Percentiles rank a stretch among this genome's conserved stretches.
These are phyloP conservation scores for Actinia tenebrosa DNA, from an alignment of 64 coral and sea anemone genomes.

Conservation along the genomic window DNA sequence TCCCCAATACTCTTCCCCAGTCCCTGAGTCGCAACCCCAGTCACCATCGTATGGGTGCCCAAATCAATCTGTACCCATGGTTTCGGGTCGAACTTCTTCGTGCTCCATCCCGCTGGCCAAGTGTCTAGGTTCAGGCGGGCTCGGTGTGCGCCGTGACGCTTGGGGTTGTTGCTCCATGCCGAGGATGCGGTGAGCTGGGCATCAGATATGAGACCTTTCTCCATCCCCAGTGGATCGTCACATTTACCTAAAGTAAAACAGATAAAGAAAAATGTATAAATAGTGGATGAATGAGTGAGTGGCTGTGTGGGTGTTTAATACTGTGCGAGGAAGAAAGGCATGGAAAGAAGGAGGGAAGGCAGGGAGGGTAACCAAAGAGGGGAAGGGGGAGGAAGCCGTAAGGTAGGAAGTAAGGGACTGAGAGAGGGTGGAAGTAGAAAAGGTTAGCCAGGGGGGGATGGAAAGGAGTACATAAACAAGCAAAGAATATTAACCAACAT, in stretches of 20 bases:
- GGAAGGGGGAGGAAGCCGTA: too few relatives aligned
- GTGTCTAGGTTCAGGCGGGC: conserved; percentile 40
- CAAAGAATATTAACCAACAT: too few relatives aligned
- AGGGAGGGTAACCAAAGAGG: too few relatives aligned
- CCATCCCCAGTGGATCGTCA: conserved; percentile 59
- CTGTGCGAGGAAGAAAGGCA: neutral
- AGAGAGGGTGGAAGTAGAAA: too few relatives aligned
- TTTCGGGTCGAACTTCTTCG: conserved; percentile 49
- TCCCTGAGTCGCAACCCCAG: conserved; percentile 65
- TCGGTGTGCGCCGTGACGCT: conserved; percentile 52
- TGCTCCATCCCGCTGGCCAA: conserved; percentile 88
- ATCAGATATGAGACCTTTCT: conserved; percentile 43
- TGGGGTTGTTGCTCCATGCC: conserved; percentile 46
- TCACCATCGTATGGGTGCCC: conserved; percentile 27
- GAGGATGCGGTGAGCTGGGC: conserved; percentile 56
- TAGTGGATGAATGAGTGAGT: too few relatives aligned
- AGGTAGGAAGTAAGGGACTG: too few relatives aligned
- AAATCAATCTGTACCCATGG: conserved; percentile 84
- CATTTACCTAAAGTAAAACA: conserved; percentile 34
- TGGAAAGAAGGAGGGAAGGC: neutral
- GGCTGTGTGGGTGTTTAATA: too few relatives aligned
- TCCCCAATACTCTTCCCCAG: conserved; percentile 43
- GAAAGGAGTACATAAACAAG: too few relatives aligned
- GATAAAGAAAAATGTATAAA: neutral
- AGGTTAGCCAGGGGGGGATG: too few relatives aligned